Base-by-base conservation (phyloP, 2,113 vertebrate species). In the Pollachius pollachius region DNA sequence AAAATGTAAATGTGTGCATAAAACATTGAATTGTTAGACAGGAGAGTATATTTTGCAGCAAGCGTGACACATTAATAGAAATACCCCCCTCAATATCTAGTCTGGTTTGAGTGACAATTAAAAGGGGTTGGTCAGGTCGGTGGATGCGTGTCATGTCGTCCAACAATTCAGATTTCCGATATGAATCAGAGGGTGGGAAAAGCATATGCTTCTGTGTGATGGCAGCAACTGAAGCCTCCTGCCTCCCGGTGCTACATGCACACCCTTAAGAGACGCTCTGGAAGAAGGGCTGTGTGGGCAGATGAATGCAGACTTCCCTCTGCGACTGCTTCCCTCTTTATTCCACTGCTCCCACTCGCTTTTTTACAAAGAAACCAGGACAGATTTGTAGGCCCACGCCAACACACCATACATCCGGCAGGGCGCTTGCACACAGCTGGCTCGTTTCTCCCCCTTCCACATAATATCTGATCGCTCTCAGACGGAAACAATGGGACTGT, bases 271-370 rank as follows among this genome's bases (percentile, higher is more conserved):
- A 77, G 72, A 81, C 52, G 13, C 67, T 78, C 82, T 76, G 48
- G 62, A 83, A 72, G 76, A 84, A 72, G 57, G 80, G 77, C 77
- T 85, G 77, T 71, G 85, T 85, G 77, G 79, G 85, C 75, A 63
- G 79, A 83, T 68, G 63, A 84, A 86, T 76, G 75, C 81, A 85
- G 81, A 79, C 76, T 81, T 34, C 77, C 72, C 78, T 72, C 15
- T 34, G 79, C 61, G 76, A 79, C 77, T 80, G 70, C 13, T 3
- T 68, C 56, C 74, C 76, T 72, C 69, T 73, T 66, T 66, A 71
- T 68, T 5, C 25, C 37, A 63, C 60, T 4, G 4, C 30, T 34
- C 30, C 30, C 64, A 76, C 69, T 48, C 25, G 3, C 65, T 25
- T 34, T 34, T 68, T 69, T 7, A 66, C 70, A 72, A 68, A 27